A percentile compares a stretch with the other conserved stretches of the same genome.
These are phyloP conservation scores for Dynastes grantii DNA, from an alignment of 2,888 invertebrate genomes.

Conservation along the genomic window DNA sequence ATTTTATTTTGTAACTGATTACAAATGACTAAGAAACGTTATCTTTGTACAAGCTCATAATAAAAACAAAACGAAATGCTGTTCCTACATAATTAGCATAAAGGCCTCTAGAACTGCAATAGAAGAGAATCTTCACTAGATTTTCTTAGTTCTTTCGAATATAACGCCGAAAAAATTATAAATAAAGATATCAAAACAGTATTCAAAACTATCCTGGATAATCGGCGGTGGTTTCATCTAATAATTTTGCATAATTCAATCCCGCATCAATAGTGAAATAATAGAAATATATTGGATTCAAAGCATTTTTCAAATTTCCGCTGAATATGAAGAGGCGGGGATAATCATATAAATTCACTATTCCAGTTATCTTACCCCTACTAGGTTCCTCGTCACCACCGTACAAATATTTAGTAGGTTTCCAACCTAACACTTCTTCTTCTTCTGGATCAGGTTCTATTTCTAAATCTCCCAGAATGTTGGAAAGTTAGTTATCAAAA, in stretches of 20 bases:
- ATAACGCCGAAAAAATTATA: too few relatives aligned
- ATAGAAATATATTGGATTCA: slow-evolving; percentile 43
- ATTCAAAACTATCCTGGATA: background rate
- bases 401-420: slow-evolving; percentile 28
- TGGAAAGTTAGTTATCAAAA: slow-evolving; percentile 6
- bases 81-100: too few relatives aligned
- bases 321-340: too few relatives aligned
- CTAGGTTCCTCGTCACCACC: slow-evolving; percentile 11
- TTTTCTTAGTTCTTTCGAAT: too few relatives aligned
- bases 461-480: slow-evolving; percentile 12
- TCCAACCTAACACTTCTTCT: background rate
- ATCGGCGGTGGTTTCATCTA: background rate
- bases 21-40: too few relatives aligned
- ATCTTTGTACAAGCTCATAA: too few relatives aligned
- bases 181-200: too few relatives aligned
- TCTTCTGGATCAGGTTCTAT: slow-evolving; percentile 2
- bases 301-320: background rate
- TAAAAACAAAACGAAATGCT: too few relatives aligned
- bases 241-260: slow-evolving; percentile 24
- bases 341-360: slow-evolving; percentile 28
- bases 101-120: too few relatives aligned
- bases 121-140: too few relatives aligned
- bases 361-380: background rate
- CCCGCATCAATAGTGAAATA: slow-evolving; percentile 34
- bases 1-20: too few relatives aligned